Base-by-base conservation (phyloP, 1,140 invertebrate species). In the Drosophila ercepeae region DNA sequence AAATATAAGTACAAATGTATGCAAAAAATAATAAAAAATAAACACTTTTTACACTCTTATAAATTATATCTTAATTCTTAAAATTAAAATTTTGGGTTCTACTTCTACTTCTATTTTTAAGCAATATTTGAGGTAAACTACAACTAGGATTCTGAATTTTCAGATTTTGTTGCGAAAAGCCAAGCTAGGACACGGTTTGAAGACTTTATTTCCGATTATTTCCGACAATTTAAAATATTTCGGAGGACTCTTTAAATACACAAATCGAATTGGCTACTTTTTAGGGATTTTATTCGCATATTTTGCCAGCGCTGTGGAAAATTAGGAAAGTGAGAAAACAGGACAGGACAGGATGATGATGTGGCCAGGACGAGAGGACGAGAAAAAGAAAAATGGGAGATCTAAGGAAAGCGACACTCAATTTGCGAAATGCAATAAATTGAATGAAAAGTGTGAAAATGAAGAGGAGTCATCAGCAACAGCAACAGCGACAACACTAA, bases 401-500 rank as follows among this genome's bases (percentile, higher is more conserved):
- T 71, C 79, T 84, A 68, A 76, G 82, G 68, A 81, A 73, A 81
- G 67, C 64, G 75, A 81, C 76, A 81, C 81, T 86, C 81, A 86
- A 86, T 88, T 86, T 88, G 81, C 69, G 46, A 86, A 88, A 86
- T 86, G 77, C 83, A 75, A 86, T 86, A 86, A 86, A 86, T 86
- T 88, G 82, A 86, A 86, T 86, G 81, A 86, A 86, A 86, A 88
- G 81, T 86, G 81, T 88, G 81, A 88, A 86, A 86, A 86, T 88
- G 81, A 86, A 86, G 81, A 74, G 81, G 68, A 86, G 73, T 81
- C 81, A 81, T 81, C 81, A 21, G 2, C 21, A 82, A 2, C 21
- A 82, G 61, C 61, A 72, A 44, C 57, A 49, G 57, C 59, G 50
- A 23, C 55, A 74, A 64, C 44, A 72, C 58, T 73, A 64, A 74